These are phyloP conservation scores for Coregonus sp. DNA, from an alignment of 2,797 vertebrate genomes.

Conservation along the genomic window DNA sequence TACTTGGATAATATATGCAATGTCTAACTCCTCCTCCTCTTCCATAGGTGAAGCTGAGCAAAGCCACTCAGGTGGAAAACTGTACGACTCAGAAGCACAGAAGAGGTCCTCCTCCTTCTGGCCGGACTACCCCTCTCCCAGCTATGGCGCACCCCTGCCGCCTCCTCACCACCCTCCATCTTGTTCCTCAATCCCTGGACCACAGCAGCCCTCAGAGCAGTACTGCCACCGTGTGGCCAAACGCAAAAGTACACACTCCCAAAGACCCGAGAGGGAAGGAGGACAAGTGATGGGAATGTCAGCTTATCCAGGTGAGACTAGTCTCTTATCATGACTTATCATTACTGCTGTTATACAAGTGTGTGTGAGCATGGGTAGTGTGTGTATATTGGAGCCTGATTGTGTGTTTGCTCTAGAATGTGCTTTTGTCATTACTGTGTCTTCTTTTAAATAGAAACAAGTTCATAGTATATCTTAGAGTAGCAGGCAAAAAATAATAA, in stretches of 20 bases:
- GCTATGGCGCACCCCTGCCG: conserved; percentile 51
- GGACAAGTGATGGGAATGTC: conserved; percentile 71
- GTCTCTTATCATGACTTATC: not conserved
- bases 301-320: conserved; percentile 74
- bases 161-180: conserved; percentile 43
- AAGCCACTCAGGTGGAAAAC: conserved; percentile 43
- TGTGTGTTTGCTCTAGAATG: not conserved
- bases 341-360: not conserved
- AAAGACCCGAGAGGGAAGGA: conserved; percentile 67
- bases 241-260: conserved; percentile 60
- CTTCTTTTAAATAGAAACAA: not conserved
- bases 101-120: conserved; percentile 68
- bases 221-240: conserved; percentile 80
- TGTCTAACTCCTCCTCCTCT: not conserved
- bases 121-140: conserved; percentile 67
- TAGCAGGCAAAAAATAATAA: too few relatives aligned
- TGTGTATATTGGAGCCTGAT: not conserved
- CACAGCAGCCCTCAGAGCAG: conserved; percentile 63
- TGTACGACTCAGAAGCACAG: conserved; percentile 67
- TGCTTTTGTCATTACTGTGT: not conserved
- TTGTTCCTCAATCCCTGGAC: conserved; percentile 41
- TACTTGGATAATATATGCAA: not conserved
- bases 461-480: too few relatives aligned
- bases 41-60: conserved; percentile 65
- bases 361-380: not conserved